A percentile compares a stretch with the other conserved stretches of the same genome.
phyloP scores from a whole-genome alignment of 2,888 invertebrate species.

The Spodoptera exigua region DNA sequence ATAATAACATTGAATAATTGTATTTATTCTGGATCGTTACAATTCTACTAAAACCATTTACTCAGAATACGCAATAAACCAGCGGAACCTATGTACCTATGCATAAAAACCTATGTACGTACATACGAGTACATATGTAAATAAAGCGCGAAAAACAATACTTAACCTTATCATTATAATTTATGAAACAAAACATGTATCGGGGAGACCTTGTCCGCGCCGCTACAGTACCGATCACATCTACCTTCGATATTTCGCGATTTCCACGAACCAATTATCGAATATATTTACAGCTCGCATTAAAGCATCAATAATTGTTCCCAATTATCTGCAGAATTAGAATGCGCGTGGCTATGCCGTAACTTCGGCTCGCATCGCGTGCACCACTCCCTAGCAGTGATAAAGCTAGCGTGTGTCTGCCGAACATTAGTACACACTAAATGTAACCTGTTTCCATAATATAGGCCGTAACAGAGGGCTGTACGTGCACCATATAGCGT shows the following conservation, averaged over 20 bases:
- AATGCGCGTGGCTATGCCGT: constrained; percentile 40
- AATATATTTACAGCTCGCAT: constrained; percentile 20
- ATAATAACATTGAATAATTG: no score
- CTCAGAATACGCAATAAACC: no score
- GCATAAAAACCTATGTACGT: no score
- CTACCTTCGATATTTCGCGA: constrained; percentile 22
- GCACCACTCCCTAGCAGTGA: constrained; percentile 38
- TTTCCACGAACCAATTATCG: constrained; percentile 46
- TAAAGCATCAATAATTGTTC: constrained; percentile 40
- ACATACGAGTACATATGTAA: constrained; percentile 13
- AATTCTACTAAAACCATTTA: no score
- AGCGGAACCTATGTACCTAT: no score
- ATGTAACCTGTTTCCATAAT: constrained; percentile 56
- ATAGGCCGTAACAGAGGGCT: constrained; percentile 38
- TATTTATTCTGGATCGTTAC: no score
- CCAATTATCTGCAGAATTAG: constrained; percentile 43
- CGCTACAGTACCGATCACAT: constrained; percentile 37
- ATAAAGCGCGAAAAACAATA: constrained; percentile 28
- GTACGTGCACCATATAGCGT: constrained; percentile 59
- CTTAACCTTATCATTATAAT: constrained; percentile 9
- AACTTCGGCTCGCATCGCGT: constrained; percentile 51
- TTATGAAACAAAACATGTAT: constrained; percentile 29
- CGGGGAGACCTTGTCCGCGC: constrained; percentile 38
- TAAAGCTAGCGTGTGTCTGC: constrained; percentile 39
- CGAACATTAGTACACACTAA: constrained; percentile 38